These are phyloP conservation scores for Hipparchia semele DNA, from an alignment of 2,888 invertebrate genomes.

Conservation along the genomic window DNA sequence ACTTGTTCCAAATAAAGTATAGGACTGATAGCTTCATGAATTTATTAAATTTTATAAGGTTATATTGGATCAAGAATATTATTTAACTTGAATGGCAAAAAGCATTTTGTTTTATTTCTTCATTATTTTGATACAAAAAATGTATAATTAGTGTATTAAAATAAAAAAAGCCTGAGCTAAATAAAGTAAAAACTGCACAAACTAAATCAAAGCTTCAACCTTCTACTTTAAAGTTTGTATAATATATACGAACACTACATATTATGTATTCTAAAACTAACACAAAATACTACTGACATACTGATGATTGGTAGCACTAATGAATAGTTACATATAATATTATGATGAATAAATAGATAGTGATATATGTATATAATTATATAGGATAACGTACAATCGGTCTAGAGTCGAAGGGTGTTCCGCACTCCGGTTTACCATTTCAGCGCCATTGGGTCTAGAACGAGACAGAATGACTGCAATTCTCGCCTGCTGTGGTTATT, in stretches of 20 bases:
- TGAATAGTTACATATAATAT: conserved; percentile 37
- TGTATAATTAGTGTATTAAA: too few species aligned
- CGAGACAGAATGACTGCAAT: conserved; percentile 65
- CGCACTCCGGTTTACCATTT: conserved; percentile 79
- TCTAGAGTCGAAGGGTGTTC: conserved; percentile 80
- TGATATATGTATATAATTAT: conserved; percentile 37
- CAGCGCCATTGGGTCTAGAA: conserved; percentile 81
- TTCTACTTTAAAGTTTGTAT: background rate
- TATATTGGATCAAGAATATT: too few species aligned
- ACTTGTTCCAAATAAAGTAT: too few species aligned
- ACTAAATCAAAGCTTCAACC: background rate
- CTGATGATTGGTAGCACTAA: conserved; percentile 37
- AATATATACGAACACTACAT: too few species aligned
- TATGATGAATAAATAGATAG: conserved; percentile 41
- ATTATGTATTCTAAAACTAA: background rate
- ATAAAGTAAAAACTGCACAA: background rate
- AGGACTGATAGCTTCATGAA: too few species aligned
- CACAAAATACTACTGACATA: conserved; percentile 40
- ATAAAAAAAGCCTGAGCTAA: background rate
- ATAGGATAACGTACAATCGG: conserved; percentile 77
- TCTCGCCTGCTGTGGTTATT: conserved; percentile 42
- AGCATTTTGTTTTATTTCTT: too few species aligned
- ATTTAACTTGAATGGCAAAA: too few species aligned
- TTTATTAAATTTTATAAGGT: too few species aligned
- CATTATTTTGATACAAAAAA: too few species aligned